Percentiles rank a stretch among this genome's conserved stretches.
phyloP scores from a whole-genome alignment of 1,140 invertebrate genomes.

The Lordiphosa mommai region DNA sequence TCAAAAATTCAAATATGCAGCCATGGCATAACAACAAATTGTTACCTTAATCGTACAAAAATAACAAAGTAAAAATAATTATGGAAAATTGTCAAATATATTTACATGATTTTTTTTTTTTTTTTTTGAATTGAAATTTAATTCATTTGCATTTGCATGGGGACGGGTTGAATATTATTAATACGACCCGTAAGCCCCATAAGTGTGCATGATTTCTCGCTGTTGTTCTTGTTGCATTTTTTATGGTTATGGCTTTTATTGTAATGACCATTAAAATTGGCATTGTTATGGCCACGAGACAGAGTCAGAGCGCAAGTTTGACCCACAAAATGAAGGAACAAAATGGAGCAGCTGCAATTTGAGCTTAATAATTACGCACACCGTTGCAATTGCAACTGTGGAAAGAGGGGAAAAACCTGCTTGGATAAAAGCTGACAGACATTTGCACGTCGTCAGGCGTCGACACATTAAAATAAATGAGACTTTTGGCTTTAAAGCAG shows the following conservation, averaged over 20 bases:
- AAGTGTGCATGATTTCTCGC: slow-evolving; percentile 52
- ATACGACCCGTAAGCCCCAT: slow-evolving; percentile 71
- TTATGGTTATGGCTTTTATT: slow-evolving; percentile 66
- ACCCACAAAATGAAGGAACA: slow-evolving; percentile 27
- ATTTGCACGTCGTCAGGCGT: slow-evolving; percentile 72
- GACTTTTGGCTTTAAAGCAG: slow-evolving; percentile 65
- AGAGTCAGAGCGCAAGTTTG: slow-evolving; percentile 27
- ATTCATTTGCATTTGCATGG: slow-evolving; percentile 52
- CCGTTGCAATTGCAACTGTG: slow-evolving; percentile 42
- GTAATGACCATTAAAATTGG: slow-evolving; percentile 76
- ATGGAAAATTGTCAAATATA: too few species aligned
- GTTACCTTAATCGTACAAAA: too few species aligned
- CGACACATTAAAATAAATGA: slow-evolving; percentile 77
- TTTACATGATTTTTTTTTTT: background rate
- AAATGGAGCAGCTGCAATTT: slow-evolving; percentile 47
- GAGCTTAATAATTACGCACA: slow-evolving; percentile 61
- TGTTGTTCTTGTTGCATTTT: slow-evolving; percentile 41
- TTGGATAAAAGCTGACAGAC: slow-evolving; percentile 60
- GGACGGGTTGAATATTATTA: slow-evolving; percentile 62
- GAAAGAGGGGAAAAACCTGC: slow-evolving; percentile 48
- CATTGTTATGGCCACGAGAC: slow-evolving; percentile 55
- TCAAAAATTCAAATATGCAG: too few species aligned
- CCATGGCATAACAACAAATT: too few species aligned
- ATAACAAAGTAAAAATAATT: too few species aligned
- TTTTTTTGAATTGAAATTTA: slow-evolving; percentile 60